Evolutionary conservation across 2,797 vertebrate species (phyloP).

Genomic region (Clarias platycephalus): DNA sequence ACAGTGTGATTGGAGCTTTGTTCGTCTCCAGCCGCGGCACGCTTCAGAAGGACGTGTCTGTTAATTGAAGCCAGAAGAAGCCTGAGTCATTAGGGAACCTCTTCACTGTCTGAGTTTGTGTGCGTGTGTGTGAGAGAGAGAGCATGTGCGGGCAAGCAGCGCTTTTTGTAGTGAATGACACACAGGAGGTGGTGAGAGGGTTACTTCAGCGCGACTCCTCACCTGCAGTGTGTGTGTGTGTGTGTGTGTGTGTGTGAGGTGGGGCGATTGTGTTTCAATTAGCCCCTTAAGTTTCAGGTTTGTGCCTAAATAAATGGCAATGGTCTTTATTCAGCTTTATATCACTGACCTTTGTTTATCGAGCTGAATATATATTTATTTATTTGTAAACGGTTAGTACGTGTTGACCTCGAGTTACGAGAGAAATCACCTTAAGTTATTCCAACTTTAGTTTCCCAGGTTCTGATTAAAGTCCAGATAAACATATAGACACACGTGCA

Average conservation of each 20-base stretch:
- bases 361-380: no score
- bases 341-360: no score
- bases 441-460: no score
- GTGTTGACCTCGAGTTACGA: no score
- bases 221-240: not conserved
- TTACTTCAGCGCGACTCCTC: not conserved
- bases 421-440: no score
- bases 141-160: not conserved
- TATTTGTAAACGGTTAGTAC: no score
- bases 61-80: conserved; percentile 50
- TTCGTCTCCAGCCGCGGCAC: conserved; percentile 31
- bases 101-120: not conserved
- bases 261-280: not conserved
- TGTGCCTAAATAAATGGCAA: not conserved
- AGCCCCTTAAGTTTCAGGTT: not conserved
- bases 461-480: no score
- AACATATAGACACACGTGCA: no score
- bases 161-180: conserved; percentile 1
- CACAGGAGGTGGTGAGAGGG: not conserved
- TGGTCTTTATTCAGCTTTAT: not conserved
- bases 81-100: conserved; percentile 43
- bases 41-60: conserved; percentile 34
- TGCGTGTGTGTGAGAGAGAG: not conserved
- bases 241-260: not conserved
- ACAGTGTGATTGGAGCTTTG: conserved; percentile 51